phyloP scores from a whole-genome alignment of 2,888 invertebrate species.

The Netelia inedita region DNA sequence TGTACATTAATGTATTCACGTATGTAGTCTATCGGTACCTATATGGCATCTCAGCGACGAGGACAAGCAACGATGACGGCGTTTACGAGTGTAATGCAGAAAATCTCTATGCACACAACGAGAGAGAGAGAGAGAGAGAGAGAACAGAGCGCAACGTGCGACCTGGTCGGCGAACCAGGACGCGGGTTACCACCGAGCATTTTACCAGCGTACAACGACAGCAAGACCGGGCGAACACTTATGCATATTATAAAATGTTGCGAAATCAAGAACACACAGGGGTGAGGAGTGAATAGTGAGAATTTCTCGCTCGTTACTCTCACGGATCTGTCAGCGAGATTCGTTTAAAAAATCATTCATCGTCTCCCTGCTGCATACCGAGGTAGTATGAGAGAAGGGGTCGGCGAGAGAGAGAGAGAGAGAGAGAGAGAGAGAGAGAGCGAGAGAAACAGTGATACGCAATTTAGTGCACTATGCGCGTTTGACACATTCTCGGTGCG shows the following conservation, averaged over 20 bases:
- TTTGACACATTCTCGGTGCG: conserved; percentile 21
- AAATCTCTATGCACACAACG: conserved; percentile 14
- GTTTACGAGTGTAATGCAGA: conserved; percentile 41
- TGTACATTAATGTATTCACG: conserved; percentile 14
- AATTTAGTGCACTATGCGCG: conserved; percentile 44
- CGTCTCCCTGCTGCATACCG: conserved; percentile 28
- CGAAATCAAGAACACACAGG: conserved; percentile 51
- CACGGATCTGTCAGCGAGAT: conserved; percentile 65
- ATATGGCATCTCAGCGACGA: conserved; percentile 6
- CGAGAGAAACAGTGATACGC: conserved; percentile 20
- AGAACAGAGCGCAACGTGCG: conserved; percentile 70
- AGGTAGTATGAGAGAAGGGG: conserved; percentile 22
- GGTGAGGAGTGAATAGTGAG: conserved; percentile 65
- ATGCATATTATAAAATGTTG: conserved; percentile 50
- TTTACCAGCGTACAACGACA: conserved; percentile 51
- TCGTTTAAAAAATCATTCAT: conserved; percentile 32
- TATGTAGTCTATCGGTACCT: neutral
- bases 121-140: neutral
- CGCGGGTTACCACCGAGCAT: conserved; percentile 71
- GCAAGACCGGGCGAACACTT: conserved; percentile 3
- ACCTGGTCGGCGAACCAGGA: conserved; percentile 82
- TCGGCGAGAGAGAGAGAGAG: neutral
- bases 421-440: conserved; percentile 6
- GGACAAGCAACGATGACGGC: conserved; percentile 35
- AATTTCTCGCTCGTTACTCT: conserved; percentile 67